Evolutionary conservation across 2,797 vertebrate genomes (phyloP), one percentile per base, ranked within the genome.

Genomic region (Taenioides sp.): DNA sequence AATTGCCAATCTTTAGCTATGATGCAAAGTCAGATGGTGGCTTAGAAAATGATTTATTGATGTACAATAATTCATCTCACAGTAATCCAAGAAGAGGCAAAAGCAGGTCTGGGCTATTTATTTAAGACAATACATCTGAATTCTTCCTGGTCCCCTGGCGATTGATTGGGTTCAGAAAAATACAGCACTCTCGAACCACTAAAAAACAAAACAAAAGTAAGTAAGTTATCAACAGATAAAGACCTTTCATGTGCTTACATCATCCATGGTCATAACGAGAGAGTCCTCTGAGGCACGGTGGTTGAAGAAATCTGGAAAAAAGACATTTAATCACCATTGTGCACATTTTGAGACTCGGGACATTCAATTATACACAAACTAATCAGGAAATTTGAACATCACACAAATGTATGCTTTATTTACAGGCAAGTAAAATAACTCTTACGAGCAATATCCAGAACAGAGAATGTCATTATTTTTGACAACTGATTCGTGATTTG

Each of bases 251-350:
- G 28, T 25, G 22, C 73, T 77, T 0, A 9, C 84, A 67, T 84
- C 83, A 0, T 49, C 55, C 76, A 71, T 80, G 57, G 14, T 63
- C 52, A 89, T 1, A 14, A 2, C 0, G n/a, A 84, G 75, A 0
- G 58, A 1, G 16, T 84, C 82, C 47, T 80, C 25, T 0, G 74
- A 25, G 0, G 80, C 64, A 18, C 20, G 83, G 4, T 66, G 7
- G 0, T 76, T 74, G 71, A 82, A 85, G 55, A 68, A 0, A 1
- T 18, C 84, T 87, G 77, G 2, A 58, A 47, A 65, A 7, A 69
- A 7, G 22, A 27, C 69, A 81, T 71, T 52, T 22, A 22, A 54
- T 54, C 20, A 22, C 20, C 23, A 23, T 23, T 25, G 1, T 22
- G 20, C 52, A 22, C 63, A n/a, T 65, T 58, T 17, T 54, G 7